Percentiles rank a stretch among this genome's conserved stretches.
Evolutionary conservation across 2,113 vertebrate species (phyloP).

Genomic region (Ciconia stormi): DNA sequence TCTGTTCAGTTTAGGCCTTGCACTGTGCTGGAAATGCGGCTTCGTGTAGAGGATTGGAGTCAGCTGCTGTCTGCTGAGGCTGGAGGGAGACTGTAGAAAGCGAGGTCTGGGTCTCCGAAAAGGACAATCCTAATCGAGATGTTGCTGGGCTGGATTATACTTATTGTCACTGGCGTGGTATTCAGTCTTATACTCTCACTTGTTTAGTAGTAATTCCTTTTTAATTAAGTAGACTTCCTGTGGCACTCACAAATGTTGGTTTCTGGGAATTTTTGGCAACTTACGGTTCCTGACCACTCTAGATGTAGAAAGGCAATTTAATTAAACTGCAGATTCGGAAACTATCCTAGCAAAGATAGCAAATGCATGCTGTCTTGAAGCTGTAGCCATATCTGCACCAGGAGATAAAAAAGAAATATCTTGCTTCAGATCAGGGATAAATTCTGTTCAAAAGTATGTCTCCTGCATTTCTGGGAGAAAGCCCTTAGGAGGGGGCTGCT

Average conservation of each 20-base stretch:
- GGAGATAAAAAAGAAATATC: not conserved
- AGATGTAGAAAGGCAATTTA: not conserved
- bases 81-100: not conserved
- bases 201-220: not conserved
- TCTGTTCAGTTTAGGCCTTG: not conserved
- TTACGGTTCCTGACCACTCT: not conserved
- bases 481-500: not conserved
- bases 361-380: not conserved
- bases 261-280: not conserved
- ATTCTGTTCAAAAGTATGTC: not conserved
- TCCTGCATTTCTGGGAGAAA: not conserved
- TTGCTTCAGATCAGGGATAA: not conserved
- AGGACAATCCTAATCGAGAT: not conserved
- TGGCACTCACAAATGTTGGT: not conserved
- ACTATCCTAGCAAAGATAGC: not conserved
- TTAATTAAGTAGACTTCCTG: not conserved
- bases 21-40: fast-evolving
- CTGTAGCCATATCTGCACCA: not conserved
- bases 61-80: too few relatives aligned
- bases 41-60: not conserved
- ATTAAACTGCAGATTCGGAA: not conserved
- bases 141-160: not conserved
- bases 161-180: not conserved
- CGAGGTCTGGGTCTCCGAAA: not conserved
- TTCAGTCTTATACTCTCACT: not conserved